Evolutionary conservation across 2,888 invertebrate genomes (phyloP).

Genomic region (Noctua fimbriata): DNA sequence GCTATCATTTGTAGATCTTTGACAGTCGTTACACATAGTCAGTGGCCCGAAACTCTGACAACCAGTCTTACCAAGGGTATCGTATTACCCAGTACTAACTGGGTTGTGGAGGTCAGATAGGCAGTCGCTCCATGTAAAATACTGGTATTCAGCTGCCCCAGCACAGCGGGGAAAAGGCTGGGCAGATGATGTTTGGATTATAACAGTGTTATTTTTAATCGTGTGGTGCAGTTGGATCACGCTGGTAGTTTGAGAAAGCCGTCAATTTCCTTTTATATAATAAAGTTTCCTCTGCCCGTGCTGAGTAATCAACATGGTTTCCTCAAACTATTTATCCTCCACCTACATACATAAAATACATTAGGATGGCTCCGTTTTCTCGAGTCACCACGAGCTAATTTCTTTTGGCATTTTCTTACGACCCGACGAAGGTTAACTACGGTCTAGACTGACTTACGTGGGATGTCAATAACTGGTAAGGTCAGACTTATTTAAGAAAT

Average conservation of each 20-base stretch:
- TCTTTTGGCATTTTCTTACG: conserved; percentile 31
- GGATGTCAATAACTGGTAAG: background rate
- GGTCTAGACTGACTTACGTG: conserved; percentile 9
- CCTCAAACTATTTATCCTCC: conserved; percentile 17
- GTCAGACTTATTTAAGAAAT: background rate
- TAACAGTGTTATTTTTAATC: background rate
- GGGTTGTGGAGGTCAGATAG: too few species aligned
- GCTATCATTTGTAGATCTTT: too few species aligned
- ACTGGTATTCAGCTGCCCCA: too few species aligned
- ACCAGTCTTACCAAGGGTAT: too few species aligned
- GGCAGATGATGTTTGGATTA: too few species aligned
- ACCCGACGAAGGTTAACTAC: conserved; percentile 26
- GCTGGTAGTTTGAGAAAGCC: conserved; percentile 2
- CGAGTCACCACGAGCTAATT: conserved; percentile 51
- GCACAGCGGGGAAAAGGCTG: too few species aligned
- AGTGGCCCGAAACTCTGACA: too few species aligned
- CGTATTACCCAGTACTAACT: too few species aligned
- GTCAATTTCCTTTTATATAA: background rate
- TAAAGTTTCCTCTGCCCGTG: background rate
- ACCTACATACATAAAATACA: conserved; percentile 11
- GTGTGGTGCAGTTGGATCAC: conserved; percentile 3
- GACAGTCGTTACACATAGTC: too few species aligned
- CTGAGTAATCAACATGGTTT: background rate
- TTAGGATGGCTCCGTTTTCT: conserved; percentile 30
- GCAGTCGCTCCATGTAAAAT: too few species aligned